These are phyloP conservation scores for Xestia rhomboidea DNA, from an alignment of 2,888 invertebrate genomes.

Conservation along the genomic window DNA sequence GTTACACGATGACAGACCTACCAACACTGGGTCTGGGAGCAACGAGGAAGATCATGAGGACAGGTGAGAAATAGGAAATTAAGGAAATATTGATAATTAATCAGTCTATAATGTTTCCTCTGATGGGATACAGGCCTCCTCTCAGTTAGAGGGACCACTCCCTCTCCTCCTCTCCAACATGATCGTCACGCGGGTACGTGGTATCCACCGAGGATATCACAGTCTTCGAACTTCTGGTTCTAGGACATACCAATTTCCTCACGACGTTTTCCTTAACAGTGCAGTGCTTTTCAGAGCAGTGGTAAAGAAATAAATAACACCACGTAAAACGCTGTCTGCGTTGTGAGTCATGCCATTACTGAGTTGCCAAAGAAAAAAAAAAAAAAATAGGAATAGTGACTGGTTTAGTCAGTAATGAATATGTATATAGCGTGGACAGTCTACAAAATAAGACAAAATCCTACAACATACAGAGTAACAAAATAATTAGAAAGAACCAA, in stretches of 20 bases:
- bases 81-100: background rate
- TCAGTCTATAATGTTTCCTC: background rate
- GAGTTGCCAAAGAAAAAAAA: background rate
- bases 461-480: background rate
- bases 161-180: background rate
- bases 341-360: too few species aligned
- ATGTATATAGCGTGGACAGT: background rate
- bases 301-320: background rate
- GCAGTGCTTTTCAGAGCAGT: background rate
- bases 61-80: conserved; percentile 71
- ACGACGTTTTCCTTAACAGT: background rate
- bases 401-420: background rate
- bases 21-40: conserved; percentile 94
- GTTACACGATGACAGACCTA: conserved; percentile 95
- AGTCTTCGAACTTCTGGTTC: background rate
- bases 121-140: background rate
- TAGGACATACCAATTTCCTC: background rate
- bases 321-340: background rate
- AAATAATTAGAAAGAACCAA: background rate
- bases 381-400: background rate
- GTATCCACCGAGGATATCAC: background rate
- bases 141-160: background rate
- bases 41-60: conserved; percentile 86
- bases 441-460: background rate
- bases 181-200: background rate